phyloP scores from a whole-genome alignment of 2,797 vertebrate genomes.

The Gymnodraco acuticeps region DNA sequence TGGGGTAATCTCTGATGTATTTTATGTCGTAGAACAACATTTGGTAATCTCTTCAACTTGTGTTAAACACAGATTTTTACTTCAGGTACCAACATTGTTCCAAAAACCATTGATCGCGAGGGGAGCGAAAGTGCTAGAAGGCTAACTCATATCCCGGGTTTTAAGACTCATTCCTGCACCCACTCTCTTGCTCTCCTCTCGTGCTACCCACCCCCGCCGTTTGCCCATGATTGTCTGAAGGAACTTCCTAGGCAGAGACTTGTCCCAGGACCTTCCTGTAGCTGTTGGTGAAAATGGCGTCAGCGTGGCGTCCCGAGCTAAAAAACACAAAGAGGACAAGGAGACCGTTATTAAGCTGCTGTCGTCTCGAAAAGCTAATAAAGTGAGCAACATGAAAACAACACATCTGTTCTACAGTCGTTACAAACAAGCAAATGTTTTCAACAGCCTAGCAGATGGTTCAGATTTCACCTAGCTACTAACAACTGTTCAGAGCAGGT shows the following conservation, averaged over 20 bases:
- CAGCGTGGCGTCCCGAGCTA: constrained; percentile 91
- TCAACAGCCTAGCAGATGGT: neutral
- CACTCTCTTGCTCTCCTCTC: neutral
- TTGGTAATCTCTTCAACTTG: too few relatives aligned
- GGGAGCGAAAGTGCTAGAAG: too few relatives aligned
- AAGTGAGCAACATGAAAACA: neutral
- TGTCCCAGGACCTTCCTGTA: constrained; percentile 95
- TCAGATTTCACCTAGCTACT: neutral
- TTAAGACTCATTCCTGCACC: too few relatives aligned
- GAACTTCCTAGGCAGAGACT: constrained; percentile 92
- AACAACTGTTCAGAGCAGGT: neutral
- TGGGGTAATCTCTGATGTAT: too few relatives aligned
- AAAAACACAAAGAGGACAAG: constrained; percentile 32
- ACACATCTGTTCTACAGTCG: neutral
- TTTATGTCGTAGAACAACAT: too few relatives aligned
- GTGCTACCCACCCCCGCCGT: constrained; percentile 87
- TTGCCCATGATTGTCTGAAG: constrained; percentile 94
- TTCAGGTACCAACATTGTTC: too few relatives aligned
- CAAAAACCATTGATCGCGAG: too few relatives aligned
- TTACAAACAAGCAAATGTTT: neutral
- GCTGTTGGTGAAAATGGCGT: constrained; percentile 95
- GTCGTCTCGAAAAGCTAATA: neutral
- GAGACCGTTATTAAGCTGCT: neutral
- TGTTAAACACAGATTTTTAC: neutral
- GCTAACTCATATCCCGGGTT: too few relatives aligned